Evolutionary conservation across 2,113 vertebrate genomes (phyloP).

Genomic region (Pachyramphus minor): DNA sequence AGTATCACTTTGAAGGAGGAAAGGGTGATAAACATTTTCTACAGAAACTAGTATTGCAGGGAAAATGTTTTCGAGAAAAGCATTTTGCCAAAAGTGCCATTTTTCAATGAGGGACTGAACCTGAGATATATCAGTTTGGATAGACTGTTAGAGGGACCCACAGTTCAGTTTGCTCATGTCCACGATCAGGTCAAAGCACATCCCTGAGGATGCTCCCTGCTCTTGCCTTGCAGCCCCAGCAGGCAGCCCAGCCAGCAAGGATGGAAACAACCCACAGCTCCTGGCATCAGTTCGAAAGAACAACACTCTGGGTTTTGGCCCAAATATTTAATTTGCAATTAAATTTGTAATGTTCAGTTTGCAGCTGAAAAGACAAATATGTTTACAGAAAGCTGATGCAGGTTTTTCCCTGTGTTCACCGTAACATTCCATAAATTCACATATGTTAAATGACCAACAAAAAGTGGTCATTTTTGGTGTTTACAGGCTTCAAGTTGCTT

Average conservation of each 20-base stretch:
- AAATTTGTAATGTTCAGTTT: constrained; percentile 5
- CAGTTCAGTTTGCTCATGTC: not conserved
- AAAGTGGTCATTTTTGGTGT: not conserved
- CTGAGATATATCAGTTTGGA: not conserved
- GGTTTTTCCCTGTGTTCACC: not conserved
- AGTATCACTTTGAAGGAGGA: not conserved
- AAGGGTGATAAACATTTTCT: not conserved
- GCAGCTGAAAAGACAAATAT: constrained; percentile 12
- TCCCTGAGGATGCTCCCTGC: not conserved
- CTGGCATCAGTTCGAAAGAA: not conserved
- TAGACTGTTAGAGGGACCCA: not conserved
- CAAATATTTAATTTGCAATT: not conserved
- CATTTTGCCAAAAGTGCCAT: not conserved
- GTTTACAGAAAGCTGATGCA: not conserved
- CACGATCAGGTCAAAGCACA: not conserved
- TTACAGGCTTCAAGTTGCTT: not conserved
- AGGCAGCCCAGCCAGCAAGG: not conserved
- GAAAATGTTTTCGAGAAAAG: not conserved
- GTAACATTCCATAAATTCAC: not conserved
- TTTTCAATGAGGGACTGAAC: not conserved
- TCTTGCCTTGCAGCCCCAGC: not conserved
- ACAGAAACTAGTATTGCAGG: not conserved
- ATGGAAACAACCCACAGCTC: not conserved
- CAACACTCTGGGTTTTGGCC: not conserved
- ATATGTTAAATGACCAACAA: not conserved